These are phyloP conservation scores for Podargus strigoides DNA, from an alignment of 2,797 vertebrate species.

Conservation along the genomic window DNA sequence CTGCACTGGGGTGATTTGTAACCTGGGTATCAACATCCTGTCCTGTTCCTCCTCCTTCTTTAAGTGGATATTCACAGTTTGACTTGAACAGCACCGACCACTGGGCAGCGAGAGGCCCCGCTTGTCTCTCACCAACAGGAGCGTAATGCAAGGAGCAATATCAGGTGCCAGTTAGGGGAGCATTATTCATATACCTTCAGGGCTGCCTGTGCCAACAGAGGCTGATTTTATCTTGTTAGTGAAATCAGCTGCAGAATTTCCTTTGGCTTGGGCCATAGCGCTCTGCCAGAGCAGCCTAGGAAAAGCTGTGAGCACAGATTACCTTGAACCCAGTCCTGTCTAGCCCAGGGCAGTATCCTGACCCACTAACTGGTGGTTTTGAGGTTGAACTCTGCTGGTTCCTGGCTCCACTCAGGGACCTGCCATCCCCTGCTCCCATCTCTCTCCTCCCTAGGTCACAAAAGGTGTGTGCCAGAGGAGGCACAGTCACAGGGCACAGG, in stretches of 20 bases:
- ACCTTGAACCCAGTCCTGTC: neutral
- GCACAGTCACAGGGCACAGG: too few relatives aligned
- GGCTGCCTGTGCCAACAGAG: neutral
- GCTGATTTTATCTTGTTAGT: neutral
- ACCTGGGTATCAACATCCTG: fast-evolving
- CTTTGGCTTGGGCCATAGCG: neutral
- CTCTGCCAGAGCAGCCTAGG: neutral
- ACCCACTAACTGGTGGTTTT: neutral
- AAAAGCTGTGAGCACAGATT: neutral
- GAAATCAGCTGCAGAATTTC: neutral
- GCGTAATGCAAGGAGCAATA: neutral
- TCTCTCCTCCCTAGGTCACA: neutral
- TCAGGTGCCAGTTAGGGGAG: neutral
- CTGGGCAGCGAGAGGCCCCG: neutral
- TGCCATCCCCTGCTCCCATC: neutral
- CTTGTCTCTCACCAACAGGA: neutral
- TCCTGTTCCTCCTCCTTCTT: neutral
- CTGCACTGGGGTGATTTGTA: neutral
- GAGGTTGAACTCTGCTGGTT: neutral
- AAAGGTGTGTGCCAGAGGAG: neutral
- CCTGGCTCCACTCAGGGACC: neutral
- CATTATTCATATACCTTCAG: neutral
- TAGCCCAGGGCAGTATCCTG: neutral
- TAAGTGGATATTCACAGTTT: neutral
- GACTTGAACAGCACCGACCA: fast-evolving